Evolutionary conservation across 1,140 invertebrate genomes (phyloP), one percentile per base, ranked within the genome.

Genomic region (Eupeodes corollae): DNA sequence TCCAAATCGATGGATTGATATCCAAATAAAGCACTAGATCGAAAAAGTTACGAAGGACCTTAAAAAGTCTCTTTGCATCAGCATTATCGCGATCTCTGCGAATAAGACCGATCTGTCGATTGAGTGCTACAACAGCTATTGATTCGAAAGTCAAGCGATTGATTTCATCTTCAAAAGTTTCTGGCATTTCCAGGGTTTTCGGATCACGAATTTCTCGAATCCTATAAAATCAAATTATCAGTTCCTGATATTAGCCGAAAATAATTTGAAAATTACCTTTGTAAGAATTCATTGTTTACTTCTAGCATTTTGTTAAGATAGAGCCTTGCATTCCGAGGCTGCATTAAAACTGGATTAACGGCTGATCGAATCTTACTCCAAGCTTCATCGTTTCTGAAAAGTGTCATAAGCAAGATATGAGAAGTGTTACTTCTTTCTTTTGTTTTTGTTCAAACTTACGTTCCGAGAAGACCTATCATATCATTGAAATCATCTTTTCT

Each of bases 111-210:
- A 88, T 64, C n/a, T 82, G 72, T 13, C 72, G 73, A 21, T 86
- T 81, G n/a, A 88, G 61, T 16, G 82, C 81, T 1, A 89, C 75
- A 1, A 76, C 68, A 1, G 73, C 78, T 13, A 86, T 81, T 0
- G 79, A 82, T 63, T 88, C 84, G 18, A 86, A 57, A 6, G 81
- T 67, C 76, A 82, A 79, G 57, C 80, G 76, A 48, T 81, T 79
- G 49, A 84, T 69, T 56, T 83, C 79, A 40, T 76, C 73, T 21
- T 74, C 70, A 58, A 83, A 82, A 50, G 75, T 70, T 1, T 56
- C 61, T 0, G 75, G 74, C 52, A 84, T 67, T 63, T 79, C 75
- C 49, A 73, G 47, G 6, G 48, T 75, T 16, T 71, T 64, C 14
- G 72, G 61, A 54, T 78, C 66, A 31, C 75, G 66, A 33, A 77